These are phyloP conservation scores for Conomelus anceps DNA, from an alignment of 2,888 invertebrate species.

Conservation along the genomic window DNA sequence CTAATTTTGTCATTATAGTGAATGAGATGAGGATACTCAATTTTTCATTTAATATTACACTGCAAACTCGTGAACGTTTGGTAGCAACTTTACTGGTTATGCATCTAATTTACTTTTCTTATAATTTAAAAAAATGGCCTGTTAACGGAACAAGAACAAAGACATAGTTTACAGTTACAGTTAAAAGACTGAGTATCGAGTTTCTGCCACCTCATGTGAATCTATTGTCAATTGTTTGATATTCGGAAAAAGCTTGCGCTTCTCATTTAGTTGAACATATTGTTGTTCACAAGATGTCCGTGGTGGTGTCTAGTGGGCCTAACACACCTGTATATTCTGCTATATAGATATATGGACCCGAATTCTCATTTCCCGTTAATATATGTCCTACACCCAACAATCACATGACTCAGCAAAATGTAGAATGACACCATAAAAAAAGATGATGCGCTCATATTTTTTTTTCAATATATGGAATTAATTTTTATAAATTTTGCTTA, in stretches of 20 bases:
- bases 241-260: background rate
- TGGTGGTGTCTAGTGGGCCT: background rate
- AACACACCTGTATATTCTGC: background rate
- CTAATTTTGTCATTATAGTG: too few relatives aligned
- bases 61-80: too few relatives aligned
- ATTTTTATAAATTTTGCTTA: background rate
- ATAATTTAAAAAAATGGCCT: background rate
- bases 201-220: conserved; percentile 9
- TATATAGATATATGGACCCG: background rate
- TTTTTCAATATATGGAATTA: background rate
- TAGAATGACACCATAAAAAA: too few relatives aligned
- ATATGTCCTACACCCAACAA: background rate
- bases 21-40: too few relatives aligned
- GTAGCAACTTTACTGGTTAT: background rate
- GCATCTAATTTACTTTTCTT: background rate
- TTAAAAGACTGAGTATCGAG: background rate
- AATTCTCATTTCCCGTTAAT: background rate
- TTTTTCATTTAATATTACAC: too few relatives aligned
- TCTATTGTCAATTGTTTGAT: conserved; percentile 9
- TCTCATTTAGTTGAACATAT: background rate
- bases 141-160: background rate
- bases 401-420: background rate
- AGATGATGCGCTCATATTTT: background rate
- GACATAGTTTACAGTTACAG: background rate
- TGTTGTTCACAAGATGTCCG: background rate